Evolutionary conservation across 2,888 invertebrate genomes (phyloP), one percentile per base, ranked within the genome.

Genomic region (Mesorhabditis spiculigera): DNA sequence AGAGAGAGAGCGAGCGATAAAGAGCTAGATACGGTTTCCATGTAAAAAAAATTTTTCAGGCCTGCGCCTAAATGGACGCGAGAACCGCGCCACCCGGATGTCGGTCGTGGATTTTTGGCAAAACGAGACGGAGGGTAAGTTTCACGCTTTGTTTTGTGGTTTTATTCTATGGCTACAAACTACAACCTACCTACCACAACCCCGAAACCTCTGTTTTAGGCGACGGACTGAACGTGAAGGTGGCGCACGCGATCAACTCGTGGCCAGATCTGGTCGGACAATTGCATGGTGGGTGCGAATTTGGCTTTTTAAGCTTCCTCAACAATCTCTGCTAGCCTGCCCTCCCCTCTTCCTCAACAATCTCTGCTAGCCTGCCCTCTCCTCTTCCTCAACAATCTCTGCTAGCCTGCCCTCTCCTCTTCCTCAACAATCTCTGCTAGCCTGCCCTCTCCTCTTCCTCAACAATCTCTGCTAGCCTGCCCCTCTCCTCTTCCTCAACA

Each of bases 41-140:
- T 28, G 1, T 28, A 1, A 28, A 28, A 28, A 28, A 28, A 28
- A 28, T 28, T 28, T 28, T 50, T 50, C 8, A 50, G 58, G 58
- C 10, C 58, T 50, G 8, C 58, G 58, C 10, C n/a, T 50, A n/a
- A 50, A 73, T 68, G 76, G 76, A 58, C 75, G 80, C 45, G 80
- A 80, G 66, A 76, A 75, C 71, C 81, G 81, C 50, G 78, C 79
- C 61, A 81, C 81, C 4, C 73, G 81, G 44, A 81, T 81, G 81
- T 79, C 79, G 0, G 81, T 81, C 1, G 78, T 81, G 58, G 79
- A 81, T 61, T 81, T 78, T 63, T 81, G 81, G 81, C 77, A 79
- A 68, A 78, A 81, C 66, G 80, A 81, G 64, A 81, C 80, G 45
- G 70, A 74, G n/a, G 58, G 58, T 50, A 1, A 50, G 58, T 50